Conservation (phyloP, 2,888 invertebrate genomes). For the Eristalis arbustorum region DNA sequence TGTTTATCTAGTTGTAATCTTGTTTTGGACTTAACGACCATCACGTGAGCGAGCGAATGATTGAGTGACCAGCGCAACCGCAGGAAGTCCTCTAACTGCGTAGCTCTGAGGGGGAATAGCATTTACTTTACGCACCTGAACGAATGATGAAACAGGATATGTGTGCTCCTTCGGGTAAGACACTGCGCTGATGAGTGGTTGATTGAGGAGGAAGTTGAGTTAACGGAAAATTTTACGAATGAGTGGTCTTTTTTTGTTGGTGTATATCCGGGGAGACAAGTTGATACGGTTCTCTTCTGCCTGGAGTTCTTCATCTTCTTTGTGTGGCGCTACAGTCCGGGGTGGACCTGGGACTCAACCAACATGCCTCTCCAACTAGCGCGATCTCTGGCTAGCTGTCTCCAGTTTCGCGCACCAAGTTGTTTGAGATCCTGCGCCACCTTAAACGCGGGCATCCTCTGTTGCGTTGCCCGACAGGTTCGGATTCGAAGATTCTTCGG, state of each 20-base stretch:
- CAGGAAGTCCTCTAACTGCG: slow-evolving; percentile 59
- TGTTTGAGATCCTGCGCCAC: no score
- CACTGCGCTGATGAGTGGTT: not conserved
- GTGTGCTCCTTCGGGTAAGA: not conserved
- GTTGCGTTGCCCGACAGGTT: no score
- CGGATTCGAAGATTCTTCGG: no score
- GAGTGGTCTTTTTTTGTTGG: not conserved
- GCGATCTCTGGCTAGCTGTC: no score
- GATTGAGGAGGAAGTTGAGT: not conserved
- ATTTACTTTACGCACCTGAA: not conserved
- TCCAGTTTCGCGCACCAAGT: no score
- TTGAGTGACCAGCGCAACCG: slow-evolving; percentile 53
- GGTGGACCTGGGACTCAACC: no score
- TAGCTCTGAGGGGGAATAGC: slow-evolving; percentile 19
- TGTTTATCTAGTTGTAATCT: slow-evolving; percentile 65
- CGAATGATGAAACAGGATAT: not conserved
- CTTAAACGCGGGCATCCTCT: no score
- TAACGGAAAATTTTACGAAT: not conserved
- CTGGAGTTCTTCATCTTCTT: no score
- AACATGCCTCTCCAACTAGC: no score
- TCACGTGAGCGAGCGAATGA: not conserved
- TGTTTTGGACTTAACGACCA: slow-evolving; percentile 64
- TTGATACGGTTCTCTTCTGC: no score
- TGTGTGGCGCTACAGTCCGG: no score
- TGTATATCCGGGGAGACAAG: no score